Evolutionary conservation across 1,140 invertebrate species (phyloP), one percentile per base, ranked within the genome.

Genomic region (Battus philenor): DNA sequence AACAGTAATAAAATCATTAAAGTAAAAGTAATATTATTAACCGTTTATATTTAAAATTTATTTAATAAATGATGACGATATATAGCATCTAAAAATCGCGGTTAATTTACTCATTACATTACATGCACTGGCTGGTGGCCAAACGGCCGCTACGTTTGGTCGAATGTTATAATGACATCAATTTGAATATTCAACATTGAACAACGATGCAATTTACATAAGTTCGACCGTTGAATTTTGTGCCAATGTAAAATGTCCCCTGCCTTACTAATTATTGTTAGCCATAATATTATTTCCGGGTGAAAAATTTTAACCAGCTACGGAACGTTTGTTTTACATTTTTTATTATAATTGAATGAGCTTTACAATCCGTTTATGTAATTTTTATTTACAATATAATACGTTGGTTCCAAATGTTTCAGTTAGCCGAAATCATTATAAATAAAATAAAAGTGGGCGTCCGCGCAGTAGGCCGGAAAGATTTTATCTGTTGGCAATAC

Each of bases 401-500:
- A 38, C 34, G 34, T 26, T 39, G 26, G 20, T 39, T 38, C 20
- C 34, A 20, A 39, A 39, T 26, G 34, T 39, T 39, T 39, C 34
- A 15, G 34, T 39, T 39, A 39, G 34, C 20, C 12, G 22, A 39
- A 39, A 39, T 24, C 34, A 20, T 39, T 39, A 39, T 65, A 78
- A 77, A 73, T 70, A 62, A 63, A 76, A 81, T 71, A 76, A 71
- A 70, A 68, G 58, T 70, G 69, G 70, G 75, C 73, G 78, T 79
- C 68, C 66, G 81, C 56, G 74, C 78, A 82, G 76, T 79, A 81
- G 78, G 75, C 73, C 73, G 76, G 81, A 85, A 85, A 85, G 78
- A 85, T 85, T 85, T 82, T 85, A 85, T 85, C 81, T 82, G 78
- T 81, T 81, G 75, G 78, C 78, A 79, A 82, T 85, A 85, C 75